These are phyloP conservation scores for Parambassis ranga DNA, from an alignment of 2,797 vertebrate species.

Conservation along the genomic window DNA sequence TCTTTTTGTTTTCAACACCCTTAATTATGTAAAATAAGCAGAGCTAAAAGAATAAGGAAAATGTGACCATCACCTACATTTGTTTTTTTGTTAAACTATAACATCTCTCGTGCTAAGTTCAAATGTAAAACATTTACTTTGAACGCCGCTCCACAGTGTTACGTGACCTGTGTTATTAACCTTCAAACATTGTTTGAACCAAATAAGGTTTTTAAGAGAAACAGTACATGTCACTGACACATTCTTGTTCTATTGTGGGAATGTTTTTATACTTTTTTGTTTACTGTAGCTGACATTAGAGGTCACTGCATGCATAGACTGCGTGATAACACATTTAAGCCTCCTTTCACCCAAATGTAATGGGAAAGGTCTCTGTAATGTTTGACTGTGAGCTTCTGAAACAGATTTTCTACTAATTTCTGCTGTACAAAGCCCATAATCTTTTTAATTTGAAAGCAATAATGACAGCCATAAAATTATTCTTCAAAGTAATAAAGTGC, in stretches of 20 bases:
- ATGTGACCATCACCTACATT: no score
- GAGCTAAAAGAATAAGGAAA: no score
- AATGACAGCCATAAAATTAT: conserved; percentile 58
- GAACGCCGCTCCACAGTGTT: neutral
- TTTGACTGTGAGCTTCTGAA: conserved; percentile 29
- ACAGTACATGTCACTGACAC: neutral
- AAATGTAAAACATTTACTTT: no score
- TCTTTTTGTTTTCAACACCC: neutral
- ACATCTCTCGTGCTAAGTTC: no score
- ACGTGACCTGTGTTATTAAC: no score
- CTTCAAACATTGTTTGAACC: neutral
- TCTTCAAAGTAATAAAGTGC: conserved; percentile 54
- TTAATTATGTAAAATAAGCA: no score
- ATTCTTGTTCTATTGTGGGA: neutral
- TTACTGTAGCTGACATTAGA: conserved; percentile 12
- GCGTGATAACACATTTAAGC: conserved; percentile 16
- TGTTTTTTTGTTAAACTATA: no score
- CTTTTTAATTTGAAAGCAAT: conserved; percentile 59
- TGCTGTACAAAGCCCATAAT: conserved; percentile 49
- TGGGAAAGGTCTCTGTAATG: conserved; percentile 18
- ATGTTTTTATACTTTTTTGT: conserved; percentile 1
- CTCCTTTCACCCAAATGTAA: conserved; percentile 8
- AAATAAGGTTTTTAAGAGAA: neutral
- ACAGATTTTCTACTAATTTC: conserved; percentile 46
- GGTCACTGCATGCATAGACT: conserved; percentile 12